These are phyloP conservation scores for Acomys russatus DNA, from an alignment of 2,797 vertebrate genomes.

Conservation along the genomic window DNA sequence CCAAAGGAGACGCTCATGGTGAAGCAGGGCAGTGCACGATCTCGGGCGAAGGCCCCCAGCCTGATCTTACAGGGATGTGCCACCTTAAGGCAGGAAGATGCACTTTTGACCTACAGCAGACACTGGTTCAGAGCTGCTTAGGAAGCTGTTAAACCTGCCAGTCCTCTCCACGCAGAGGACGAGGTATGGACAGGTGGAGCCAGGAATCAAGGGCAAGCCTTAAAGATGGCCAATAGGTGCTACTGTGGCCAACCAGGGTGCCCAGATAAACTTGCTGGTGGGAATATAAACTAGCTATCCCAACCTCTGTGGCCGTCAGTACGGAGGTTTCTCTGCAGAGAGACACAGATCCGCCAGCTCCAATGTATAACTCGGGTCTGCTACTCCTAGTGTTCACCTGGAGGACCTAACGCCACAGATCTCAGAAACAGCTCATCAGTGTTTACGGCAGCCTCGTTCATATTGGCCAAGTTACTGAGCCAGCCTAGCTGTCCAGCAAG, in stretches of 20 bases:
- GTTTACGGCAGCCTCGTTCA: background rate
- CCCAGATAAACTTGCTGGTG: too few species aligned
- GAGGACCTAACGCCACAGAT: background rate
- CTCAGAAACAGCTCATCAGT: background rate
- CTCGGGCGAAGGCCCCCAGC: background rate
- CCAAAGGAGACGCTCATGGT: rapidly evolving
- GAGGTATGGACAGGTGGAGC: background rate
- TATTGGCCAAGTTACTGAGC: background rate
- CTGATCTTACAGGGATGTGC: background rate
- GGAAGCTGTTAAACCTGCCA: background rate
- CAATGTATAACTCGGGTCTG: background rate
- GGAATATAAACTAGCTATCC: background rate
- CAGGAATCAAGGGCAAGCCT: background rate
- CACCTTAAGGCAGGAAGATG: background rate
- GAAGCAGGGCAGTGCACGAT: background rate
- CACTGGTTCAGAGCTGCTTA: background rate
- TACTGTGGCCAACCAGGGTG: background rate
- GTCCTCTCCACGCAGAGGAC: background rate
- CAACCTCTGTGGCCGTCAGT: background rate
- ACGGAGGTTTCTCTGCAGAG: background rate
- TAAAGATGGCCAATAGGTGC: background rate
- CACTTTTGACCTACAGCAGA: background rate
- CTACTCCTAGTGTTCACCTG: background rate
- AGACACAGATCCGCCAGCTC: too few species aligned
- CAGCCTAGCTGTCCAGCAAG: background rate